Percentiles rank a stretch among this genome's conserved stretches.
These are phyloP conservation scores for Adelges cooleyi DNA, from an alignment of 1,140 invertebrate genomes.

Conservation along the genomic window DNA sequence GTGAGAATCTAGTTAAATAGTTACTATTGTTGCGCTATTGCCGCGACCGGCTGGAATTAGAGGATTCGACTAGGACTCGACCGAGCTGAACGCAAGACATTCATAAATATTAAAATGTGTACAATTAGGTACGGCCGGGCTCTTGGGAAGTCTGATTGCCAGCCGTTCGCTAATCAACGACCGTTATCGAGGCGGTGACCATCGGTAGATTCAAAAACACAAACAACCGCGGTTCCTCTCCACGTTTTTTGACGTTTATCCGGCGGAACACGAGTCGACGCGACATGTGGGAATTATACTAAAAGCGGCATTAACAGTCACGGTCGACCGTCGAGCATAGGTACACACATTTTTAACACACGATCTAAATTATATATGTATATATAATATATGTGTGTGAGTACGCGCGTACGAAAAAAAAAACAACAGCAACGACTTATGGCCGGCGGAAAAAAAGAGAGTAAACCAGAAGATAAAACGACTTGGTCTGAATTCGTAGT, in stretches of 20 bases:
- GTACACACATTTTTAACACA: background rate
- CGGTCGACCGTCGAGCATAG: background rate
- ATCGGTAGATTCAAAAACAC: too few species aligned
- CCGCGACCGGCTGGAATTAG: too few species aligned
- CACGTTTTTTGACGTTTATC: background rate
- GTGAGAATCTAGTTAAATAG: too few species aligned
- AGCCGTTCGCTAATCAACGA: too few species aligned
- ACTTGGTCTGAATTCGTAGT: constrained; percentile 13
- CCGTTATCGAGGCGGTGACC: too few species aligned
- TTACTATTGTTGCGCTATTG: background rate
- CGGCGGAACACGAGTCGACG: background rate
- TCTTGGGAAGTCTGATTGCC: too few species aligned
- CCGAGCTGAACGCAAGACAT: too few species aligned
- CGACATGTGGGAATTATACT: constrained; percentile 8
- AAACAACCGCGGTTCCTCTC: background rate
- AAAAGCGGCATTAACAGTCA: background rate
- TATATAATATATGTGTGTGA: too few species aligned
- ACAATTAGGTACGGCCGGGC: too few species aligned
- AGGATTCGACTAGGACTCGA: too few species aligned
- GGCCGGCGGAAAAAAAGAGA: background rate
- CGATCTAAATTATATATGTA: constrained; percentile 4
- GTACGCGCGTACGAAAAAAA: background rate
- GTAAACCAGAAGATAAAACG: background rate
- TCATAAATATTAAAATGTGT: too few species aligned
- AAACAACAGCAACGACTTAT: background rate